These are phyloP conservation scores for Urosaurus nigricauda DNA, from an alignment of 2,797 vertebrate species.

Conservation along the genomic window DNA sequence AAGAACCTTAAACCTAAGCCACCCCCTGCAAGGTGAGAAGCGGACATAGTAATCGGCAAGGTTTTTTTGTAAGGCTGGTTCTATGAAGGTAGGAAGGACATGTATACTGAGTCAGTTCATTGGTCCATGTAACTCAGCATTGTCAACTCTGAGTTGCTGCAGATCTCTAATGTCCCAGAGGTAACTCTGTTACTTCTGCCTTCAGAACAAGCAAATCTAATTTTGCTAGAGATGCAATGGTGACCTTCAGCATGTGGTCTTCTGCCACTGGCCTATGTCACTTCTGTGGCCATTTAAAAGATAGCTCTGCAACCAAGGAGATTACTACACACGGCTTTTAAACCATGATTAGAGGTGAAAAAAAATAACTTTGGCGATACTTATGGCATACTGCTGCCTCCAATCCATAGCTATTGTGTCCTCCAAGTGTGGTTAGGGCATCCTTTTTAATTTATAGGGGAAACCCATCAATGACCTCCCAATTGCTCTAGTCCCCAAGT, in stretches of 20 bases:
- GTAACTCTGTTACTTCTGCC: not conserved
- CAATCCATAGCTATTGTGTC: too few species aligned
- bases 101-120: not conserved
- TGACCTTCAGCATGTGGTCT: not conserved
- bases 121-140: not conserved
- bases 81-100: not conserved
- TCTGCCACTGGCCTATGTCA: not conserved
- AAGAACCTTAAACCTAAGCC: constrained; percentile 45
- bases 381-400: too few species aligned
- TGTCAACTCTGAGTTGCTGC: not conserved
- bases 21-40: constrained; percentile 70
- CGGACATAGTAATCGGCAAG: not conserved
- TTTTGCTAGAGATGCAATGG: not conserved
- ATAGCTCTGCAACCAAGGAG: not conserved
- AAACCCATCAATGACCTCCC: too few species aligned
- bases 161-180: not conserved
- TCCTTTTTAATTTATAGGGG: too few species aligned
- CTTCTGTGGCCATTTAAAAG: not conserved
- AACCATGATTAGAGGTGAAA: too few species aligned
- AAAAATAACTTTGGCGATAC: too few species aligned
- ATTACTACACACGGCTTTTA: too few species aligned
- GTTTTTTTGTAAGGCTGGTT: not conserved
- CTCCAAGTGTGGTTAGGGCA: too few species aligned
- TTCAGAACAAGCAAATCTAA: not conserved
- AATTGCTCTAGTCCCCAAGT: too few species aligned